Percentiles rank a stretch among this genome's conserved stretches.
phyloP scores from a whole-genome alignment of 2,888 invertebrate genomes.

The Nemapogon koenigi region DNA sequence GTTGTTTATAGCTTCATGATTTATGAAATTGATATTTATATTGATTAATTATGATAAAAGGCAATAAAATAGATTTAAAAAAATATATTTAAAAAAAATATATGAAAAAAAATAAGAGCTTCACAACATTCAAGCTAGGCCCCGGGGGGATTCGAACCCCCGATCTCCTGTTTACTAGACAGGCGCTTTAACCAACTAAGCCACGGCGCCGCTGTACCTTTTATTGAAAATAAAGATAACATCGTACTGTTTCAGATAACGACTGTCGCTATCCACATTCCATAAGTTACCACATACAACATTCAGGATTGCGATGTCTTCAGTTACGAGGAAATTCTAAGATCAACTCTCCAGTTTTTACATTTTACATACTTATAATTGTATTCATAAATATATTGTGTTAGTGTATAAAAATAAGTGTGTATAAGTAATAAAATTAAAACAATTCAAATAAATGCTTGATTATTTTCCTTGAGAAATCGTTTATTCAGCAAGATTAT shows the following conservation, averaged over 20 bases:
- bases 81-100: neutral
- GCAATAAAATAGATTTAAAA: slow-evolving; percentile 8
- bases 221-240: slow-evolving; percentile 24
- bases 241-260: slow-evolving; percentile 51
- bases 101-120: neutral
- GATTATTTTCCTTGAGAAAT: too few relatives aligned
- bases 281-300: slow-evolving; percentile 61
- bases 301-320: slow-evolving; percentile 53
- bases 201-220: slow-evolving; percentile 47
- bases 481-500: too few relatives aligned
- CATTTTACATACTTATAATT: too few relatives aligned
- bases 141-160: slow-evolving; percentile 66
- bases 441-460: too few relatives aligned
- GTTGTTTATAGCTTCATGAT: too few relatives aligned
- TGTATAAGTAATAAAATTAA: too few relatives aligned
- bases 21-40: too few relatives aligned
- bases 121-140: slow-evolving; percentile 27
- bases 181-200: slow-evolving; percentile 66
- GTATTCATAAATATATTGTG: too few relatives aligned
- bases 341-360: too few relatives aligned
- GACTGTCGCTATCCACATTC: slow-evolving; percentile 72
- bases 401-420: too few relatives aligned
- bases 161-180: slow-evolving; percentile 66
- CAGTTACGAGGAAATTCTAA: slow-evolving; percentile 37
- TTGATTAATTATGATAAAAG: neutral